phyloP scores from a whole-genome alignment of 2,113 vertebrate genomes.

The Oenanthe oenanthe region DNA sequence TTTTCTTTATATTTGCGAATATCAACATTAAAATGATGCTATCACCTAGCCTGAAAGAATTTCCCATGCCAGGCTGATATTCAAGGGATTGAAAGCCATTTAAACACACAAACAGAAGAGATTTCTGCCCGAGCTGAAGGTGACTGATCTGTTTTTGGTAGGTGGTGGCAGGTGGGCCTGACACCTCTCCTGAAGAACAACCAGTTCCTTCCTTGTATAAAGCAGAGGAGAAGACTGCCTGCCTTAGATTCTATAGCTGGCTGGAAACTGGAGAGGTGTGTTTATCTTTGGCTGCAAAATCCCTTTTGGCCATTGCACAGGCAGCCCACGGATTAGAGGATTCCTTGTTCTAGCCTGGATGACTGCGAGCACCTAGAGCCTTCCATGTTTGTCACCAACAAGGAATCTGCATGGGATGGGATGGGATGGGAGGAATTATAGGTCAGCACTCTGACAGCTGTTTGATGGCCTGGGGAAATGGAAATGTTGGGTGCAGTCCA shows the following conservation, averaged over 20 bases:
- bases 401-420: neutral
- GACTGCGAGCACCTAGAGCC: neutral
- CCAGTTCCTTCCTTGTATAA: neutral
- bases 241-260: neutral
- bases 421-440: neutral
- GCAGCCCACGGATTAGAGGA: neutral
- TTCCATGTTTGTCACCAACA: neutral
- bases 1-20: neutral
- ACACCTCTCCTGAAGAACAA: neutral
- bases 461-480: conserved; percentile 28
- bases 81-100: neutral
- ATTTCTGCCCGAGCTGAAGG: neutral
- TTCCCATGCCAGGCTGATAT: neutral
- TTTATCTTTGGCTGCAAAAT: conserved; percentile 11
- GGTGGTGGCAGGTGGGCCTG: neutral
- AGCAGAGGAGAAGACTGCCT: neutral
- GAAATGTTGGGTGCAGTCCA: neutral
- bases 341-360: neutral
- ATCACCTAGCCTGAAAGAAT: neutral
- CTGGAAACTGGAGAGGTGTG: neutral
- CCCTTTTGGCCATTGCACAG: neutral
- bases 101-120: neutral
- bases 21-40: neutral
- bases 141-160: neutral
- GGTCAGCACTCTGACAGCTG: conserved; percentile 3